phyloP scores from a whole-genome alignment of 2,797 vertebrate species.

The Morelia viridis region DNA sequence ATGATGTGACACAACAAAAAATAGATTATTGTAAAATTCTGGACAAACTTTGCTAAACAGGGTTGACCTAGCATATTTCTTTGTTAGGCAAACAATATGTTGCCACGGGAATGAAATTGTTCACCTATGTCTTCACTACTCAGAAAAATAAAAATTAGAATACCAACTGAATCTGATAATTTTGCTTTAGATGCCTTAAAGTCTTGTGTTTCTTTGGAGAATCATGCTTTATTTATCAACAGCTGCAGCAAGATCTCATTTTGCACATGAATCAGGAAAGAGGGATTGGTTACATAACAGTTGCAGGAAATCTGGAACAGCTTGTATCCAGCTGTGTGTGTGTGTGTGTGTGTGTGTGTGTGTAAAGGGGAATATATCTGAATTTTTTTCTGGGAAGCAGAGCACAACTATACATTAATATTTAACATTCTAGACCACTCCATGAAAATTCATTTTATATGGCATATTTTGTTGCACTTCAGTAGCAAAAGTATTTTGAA shows the following conservation, averaged over 20 bases:
- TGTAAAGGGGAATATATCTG: background rate
- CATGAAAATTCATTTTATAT: background rate
- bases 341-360: background rate
- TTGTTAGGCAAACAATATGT: background rate
- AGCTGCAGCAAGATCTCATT: conserved; percentile 10
- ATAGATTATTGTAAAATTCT: background rate
- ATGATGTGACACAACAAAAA: background rate
- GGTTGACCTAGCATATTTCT: background rate
- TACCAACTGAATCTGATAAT: background rate
- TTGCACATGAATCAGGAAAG: conserved; percentile 12
- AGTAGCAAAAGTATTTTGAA: background rate
- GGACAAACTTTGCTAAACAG: background rate
- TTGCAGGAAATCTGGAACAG: background rate
- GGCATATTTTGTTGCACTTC: background rate
- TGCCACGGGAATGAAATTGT: background rate
- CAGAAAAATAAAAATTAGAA: background rate
- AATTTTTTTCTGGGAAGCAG: background rate
- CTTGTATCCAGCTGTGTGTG: background rate
- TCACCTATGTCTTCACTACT: background rate
- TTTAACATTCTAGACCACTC: background rate
- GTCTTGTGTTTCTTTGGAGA: background rate
- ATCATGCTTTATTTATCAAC: conserved; percentile 16
- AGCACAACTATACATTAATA: rapidly evolving
- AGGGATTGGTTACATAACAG: conserved; percentile 4
- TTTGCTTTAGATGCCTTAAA: background rate